Conservation (phyloP, 2,113 vertebrate species). For the Murina feae region DNA sequence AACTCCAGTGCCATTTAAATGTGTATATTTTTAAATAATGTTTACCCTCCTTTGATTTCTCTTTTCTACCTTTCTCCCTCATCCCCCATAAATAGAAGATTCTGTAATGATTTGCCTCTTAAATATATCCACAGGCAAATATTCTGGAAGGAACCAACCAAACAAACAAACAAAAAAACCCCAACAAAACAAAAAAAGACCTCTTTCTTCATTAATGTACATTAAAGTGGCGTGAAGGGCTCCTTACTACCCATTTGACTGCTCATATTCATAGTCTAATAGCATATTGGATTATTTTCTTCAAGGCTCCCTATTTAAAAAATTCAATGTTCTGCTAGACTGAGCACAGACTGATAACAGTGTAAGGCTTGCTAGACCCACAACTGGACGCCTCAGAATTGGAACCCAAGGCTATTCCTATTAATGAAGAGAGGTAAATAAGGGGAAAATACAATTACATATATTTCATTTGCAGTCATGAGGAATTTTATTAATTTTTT, state of each 20-base stretch:
- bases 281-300: slow-evolving; percentile 66
- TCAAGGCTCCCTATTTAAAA: slow-evolving; percentile 58
- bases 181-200: neutral
- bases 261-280: slow-evolving; percentile 54
- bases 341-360: slow-evolving; percentile 52
- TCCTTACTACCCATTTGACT: neutral
- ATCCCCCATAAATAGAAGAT: neutral
- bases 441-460: neutral
- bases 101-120: neutral
- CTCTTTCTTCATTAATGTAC: neutral
- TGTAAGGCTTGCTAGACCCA: neutral
- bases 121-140: neutral
- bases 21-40: neutral
- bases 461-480: slow-evolving; percentile 3
- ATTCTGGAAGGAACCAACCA: neutral
- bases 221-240: neutral
- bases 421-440: slow-evolving; percentile 3
- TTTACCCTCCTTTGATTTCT: neutral
- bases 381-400: neutral
- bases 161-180: neutral
- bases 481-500: slow-evolving; percentile 16
- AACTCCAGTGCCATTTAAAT: neutral
- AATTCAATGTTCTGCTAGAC: slow-evolving; percentile 78
- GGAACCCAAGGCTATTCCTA: slow-evolving; percentile 38
- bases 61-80: neutral